Evolutionary conservation across 1,140 invertebrate genomes (phyloP).

Genomic region (Conus ventricosus): DNA sequence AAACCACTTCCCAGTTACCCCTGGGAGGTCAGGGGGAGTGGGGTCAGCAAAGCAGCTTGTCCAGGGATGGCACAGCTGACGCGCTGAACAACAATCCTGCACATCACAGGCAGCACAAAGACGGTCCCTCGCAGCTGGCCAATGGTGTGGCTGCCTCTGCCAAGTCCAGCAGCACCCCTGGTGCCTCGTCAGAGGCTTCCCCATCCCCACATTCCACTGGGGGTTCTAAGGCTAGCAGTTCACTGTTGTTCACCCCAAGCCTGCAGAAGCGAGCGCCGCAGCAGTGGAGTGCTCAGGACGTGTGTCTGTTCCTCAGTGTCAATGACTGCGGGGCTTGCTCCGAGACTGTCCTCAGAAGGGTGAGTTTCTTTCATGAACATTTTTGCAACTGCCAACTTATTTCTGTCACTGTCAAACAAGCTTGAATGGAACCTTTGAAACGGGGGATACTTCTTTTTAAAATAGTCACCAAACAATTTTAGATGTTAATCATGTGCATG

Average conservation of each 20-base stretch:
- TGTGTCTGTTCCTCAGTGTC: constrained; percentile 80
- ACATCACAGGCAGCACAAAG: not conserved
- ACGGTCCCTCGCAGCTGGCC: not conserved
- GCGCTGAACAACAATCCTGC: constrained; percentile 21
- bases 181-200: constrained; percentile 4
- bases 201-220: not conserved
- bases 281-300: constrained; percentile 26
- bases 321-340: constrained; percentile 94
- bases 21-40: not conserved
- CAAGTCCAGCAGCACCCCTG: not conserved
- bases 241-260: constrained; percentile 23
- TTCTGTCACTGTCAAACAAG: too few species aligned
- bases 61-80: not conserved
- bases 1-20: not conserved
- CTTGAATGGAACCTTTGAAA: too few species aligned
- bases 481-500: too few species aligned
- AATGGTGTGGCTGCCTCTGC: constrained; percentile 15
- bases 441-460: too few species aligned
- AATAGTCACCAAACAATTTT: too few species aligned
- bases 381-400: too few species aligned
- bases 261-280: constrained; percentile 14
- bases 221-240: not conserved
- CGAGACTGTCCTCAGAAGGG: constrained; percentile 87
- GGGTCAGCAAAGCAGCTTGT: not conserved
- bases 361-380: constrained; percentile 60